These are phyloP conservation scores for Hypolimnas misippus DNA, from an alignment of 2,888 invertebrate species.

Conservation along the genomic window DNA sequence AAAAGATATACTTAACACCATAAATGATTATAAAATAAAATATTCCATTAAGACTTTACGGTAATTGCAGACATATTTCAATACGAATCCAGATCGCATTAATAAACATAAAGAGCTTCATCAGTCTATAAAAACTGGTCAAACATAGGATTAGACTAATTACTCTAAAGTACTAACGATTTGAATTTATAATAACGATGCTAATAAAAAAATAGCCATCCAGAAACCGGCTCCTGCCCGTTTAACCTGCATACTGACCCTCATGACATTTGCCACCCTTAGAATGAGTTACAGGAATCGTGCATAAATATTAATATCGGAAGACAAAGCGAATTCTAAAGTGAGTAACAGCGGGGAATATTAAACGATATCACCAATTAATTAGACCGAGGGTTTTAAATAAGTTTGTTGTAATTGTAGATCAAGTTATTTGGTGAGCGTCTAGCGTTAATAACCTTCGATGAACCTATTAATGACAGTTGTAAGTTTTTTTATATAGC, in stretches of 20 bases:
- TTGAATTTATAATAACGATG: slow-evolving; percentile 30
- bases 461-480: no score
- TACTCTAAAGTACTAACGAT: slow-evolving; percentile 3
- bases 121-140: slow-evolving; percentile 19
- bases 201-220: slow-evolving; percentile 6
- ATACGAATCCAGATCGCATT: neutral
- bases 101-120: slow-evolving; percentile 17
- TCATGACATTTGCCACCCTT: slow-evolving; percentile 37
- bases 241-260: slow-evolving; percentile 32
- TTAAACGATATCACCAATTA: neutral
- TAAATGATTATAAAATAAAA: slow-evolving; percentile 14
- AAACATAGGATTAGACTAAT: slow-evolving; percentile 35
- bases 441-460: no score
- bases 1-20: no score
- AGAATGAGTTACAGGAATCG: slow-evolving; percentile 18
- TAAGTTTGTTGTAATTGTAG: neutral
- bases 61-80: neutral
- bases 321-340: slow-evolving; percentile 18
- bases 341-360: neutral
- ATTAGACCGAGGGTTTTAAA: neutral
- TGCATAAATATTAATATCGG: slow-evolving; percentile 35
- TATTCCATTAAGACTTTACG: neutral
- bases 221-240: slow-evolving; percentile 19
- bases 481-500: no score
- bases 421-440: neutral